phyloP scores from a whole-genome alignment of 2,797 vertebrate genomes.

The Pangasius macronema region DNA sequence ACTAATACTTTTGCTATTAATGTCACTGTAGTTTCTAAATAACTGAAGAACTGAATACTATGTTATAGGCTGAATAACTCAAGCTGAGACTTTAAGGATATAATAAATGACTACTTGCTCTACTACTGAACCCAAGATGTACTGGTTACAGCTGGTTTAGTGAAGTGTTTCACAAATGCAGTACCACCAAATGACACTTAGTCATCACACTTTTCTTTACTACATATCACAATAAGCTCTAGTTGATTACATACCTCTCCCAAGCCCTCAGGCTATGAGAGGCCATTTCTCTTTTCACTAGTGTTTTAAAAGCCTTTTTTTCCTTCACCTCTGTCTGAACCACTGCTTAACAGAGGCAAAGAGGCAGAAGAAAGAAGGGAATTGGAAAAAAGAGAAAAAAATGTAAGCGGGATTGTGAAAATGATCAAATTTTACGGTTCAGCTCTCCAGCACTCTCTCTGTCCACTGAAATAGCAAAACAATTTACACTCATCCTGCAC shows the following conservation, averaged over 20 bases:
- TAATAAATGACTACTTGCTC: not conserved
- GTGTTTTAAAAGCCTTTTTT: constrained; percentile 2
- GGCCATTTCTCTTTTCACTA: not conserved
- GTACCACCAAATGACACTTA: not conserved
- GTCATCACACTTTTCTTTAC: not conserved
- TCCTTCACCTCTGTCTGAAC: not conserved
- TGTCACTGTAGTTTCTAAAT: not conserved
- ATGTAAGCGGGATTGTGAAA: constrained; percentile 40
- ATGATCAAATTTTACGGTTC: constrained; percentile 70
- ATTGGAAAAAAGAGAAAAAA: constrained; percentile 3
- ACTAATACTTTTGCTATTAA: not conserved
- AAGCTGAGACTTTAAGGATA: not conserved
- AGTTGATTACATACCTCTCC: not conserved
- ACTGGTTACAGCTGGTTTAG: not conserved
- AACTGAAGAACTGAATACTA: not conserved
- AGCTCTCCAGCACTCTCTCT: constrained; percentile 66
- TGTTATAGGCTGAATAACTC: not conserved
- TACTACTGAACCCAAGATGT: not conserved
- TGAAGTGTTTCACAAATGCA: not conserved
- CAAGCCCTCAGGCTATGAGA: not conserved
- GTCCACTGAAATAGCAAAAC: constrained; percentile 69
- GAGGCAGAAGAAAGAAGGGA: not conserved
- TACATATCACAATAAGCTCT: not conserved
- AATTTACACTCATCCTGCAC: constrained; percentile 72
- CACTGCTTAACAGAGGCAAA: constrained; percentile 33